A percentile compares a stretch with the other conserved stretches of the same genome.
Conservation (phyloP, 2,113 vertebrate species). For the Epinephelus cyanopodus region DNA sequence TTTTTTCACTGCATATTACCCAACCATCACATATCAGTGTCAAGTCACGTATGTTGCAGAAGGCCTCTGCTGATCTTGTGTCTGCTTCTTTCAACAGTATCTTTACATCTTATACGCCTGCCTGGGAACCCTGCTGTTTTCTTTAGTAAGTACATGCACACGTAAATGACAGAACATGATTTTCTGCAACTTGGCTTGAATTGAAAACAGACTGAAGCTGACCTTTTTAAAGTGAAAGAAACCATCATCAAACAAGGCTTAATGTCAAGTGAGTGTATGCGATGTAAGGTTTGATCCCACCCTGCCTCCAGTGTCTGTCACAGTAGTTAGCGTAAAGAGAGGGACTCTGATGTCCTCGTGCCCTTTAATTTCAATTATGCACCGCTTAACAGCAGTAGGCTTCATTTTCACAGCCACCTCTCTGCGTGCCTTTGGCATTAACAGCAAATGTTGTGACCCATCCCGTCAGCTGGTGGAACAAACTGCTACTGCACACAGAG, state of each 20-base stretch:
- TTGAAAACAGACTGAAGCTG: constrained; percentile 28
- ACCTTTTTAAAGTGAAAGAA: constrained; percentile 58
- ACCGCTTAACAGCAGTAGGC: constrained; percentile 61
- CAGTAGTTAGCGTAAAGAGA: constrained; percentile 58
- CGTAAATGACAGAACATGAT: not conserved
- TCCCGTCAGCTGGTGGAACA: constrained; percentile 61
- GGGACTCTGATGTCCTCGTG: constrained; percentile 61
- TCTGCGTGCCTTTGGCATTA: constrained; percentile 66
- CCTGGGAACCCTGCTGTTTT: constrained; percentile 87
- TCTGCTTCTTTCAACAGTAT: constrained; percentile 78
- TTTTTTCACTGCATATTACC: not conserved
- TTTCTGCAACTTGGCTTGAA: not conserved
- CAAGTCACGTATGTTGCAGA: not conserved
- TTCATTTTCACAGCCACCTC: constrained; percentile 71
- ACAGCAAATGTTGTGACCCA: constrained; percentile 76
- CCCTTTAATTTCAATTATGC: constrained; percentile 77
- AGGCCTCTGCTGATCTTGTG: constrained; percentile 27
- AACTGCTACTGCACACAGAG: constrained; percentile 53
- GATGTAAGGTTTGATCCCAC: constrained; percentile 27
- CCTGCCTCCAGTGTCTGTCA: constrained; percentile 47
- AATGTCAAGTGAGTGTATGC: constrained; percentile 50
- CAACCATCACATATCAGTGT: not conserved
- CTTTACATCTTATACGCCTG: constrained; percentile 82
- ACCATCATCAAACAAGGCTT: constrained; percentile 35
- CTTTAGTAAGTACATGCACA: constrained; percentile 82